Evolutionary conservation across 35 echinoderm and acorn worm genomes (phyloP), one percentile per base, ranked within the genome.

Genomic region (Anneissia japonica): DNA sequence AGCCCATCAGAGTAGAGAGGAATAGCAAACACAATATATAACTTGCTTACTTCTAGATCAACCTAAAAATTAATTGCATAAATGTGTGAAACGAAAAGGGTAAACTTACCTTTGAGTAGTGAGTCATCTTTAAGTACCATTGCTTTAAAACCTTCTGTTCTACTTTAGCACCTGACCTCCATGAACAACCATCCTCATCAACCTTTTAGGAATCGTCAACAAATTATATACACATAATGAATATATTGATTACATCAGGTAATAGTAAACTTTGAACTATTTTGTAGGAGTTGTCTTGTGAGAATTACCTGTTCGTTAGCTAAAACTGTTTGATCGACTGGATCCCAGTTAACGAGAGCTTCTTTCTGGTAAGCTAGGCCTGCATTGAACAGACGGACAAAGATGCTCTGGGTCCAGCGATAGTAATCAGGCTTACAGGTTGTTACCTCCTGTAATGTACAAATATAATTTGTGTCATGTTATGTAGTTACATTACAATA

Each of bases 151-250:
- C 79, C 37, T 79, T 88, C 72, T 94, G 86, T 79, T 99, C 89
- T 12, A 99, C 96, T 89, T 91, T 94, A 19, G 96, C 96, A 9
- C 96, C 95, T 46, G 96, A 99, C 46, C 96, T 75, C 96, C 96
- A 99, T 1, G 92, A 94, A 32, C 89, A 97, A 32, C 96, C 96
- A 89, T 99, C 81, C 83, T 99, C 96, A 84, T 99, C 96, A 21
- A 99, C 96, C 92, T 99, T 29, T n/a, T n/a, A n/a, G n/a, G n/a
- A n/a, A n/a, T n/a, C n/a, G n/a, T n/a, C 19, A 77, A 77, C 21
- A 19, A 37, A 12, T 19, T 2, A 64, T 6, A 45, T 4, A 45
- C 40, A 7, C 16, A 45, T 45, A 45, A 45, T 45, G 40, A 16
- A 45, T 16, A 45, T 45, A 45, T 7, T 16, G 5, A 45, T 7